A percentile compares a stretch with the other conserved stretches of the same genome.
phyloP scores from a whole-genome alignment of 2,797 vertebrate species.

The Danio jaintianensis region DNA sequence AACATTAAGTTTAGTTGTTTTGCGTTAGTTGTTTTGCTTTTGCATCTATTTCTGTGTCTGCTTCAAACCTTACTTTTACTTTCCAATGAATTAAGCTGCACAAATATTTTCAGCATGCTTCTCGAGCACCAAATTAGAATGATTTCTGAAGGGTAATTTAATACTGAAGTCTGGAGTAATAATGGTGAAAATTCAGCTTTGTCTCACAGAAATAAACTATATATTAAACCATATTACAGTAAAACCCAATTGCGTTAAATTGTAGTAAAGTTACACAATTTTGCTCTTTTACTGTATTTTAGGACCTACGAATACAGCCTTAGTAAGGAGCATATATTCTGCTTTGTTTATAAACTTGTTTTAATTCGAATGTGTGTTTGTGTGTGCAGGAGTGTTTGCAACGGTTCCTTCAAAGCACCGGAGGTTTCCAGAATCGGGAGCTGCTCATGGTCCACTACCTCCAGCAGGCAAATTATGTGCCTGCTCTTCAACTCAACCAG shows the following conservation, averaged over 20 bases:
- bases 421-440: constrained; percentile 87
- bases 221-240: too few relatives aligned
- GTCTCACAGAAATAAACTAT: not conserved
- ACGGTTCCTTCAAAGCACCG: constrained; percentile 85
- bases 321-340: not conserved
- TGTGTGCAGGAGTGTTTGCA: constrained; percentile 88
- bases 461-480: constrained; percentile 91
- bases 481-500: constrained; percentile 92
- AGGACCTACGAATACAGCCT: too few relatives aligned
- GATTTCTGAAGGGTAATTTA: not conserved
- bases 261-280: not conserved
- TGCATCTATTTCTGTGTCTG: too few relatives aligned
- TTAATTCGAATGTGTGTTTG: constrained; percentile 48
- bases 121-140: not conserved
- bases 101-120: too few relatives aligned
- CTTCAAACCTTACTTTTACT: too few relatives aligned
- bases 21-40: too few relatives aligned
- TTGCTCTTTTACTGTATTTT: not conserved
- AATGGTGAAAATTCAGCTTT: not conserved
- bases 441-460: constrained; percentile 93
- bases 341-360: not conserved
- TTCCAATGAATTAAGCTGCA: too few relatives aligned
- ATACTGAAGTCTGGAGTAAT: not conserved
- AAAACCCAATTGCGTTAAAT: not conserved
- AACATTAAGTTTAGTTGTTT: not conserved